Percentiles rank a stretch among this genome's conserved stretches.
phyloP scores from a whole-genome alignment of 2,113 vertebrate genomes.

The Calidris pygmaea region DNA sequence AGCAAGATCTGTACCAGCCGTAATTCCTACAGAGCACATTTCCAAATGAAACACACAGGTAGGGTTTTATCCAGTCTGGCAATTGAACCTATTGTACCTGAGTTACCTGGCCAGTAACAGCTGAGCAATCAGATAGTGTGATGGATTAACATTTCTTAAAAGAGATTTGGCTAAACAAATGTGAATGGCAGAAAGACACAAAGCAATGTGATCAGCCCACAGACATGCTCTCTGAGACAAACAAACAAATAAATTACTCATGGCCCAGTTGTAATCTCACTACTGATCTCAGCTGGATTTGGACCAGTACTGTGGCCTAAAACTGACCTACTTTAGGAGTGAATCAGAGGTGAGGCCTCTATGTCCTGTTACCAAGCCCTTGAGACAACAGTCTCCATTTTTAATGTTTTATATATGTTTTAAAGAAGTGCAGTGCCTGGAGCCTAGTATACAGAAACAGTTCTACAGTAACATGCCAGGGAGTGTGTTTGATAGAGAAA shows the following conservation, averaged over 20 bases:
- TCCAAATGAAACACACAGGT: not conserved
- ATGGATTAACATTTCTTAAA: constrained; percentile 35
- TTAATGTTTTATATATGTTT: constrained; percentile 3
- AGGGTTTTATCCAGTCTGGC: not conserved
- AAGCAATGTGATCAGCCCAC: not conserved
- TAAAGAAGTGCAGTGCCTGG: not conserved
- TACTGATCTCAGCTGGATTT: not conserved
- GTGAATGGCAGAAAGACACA: not conserved
- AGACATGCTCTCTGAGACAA: not conserved
- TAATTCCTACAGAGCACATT: constrained; percentile 2
- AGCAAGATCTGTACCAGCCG: not conserved
- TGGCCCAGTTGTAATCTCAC: not conserved
- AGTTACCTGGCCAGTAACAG: not conserved
- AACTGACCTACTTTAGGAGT: constrained; percentile 17
- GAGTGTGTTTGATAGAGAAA: not conserved
- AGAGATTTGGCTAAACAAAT: constrained; percentile 21
- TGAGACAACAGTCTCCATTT: not conserved
- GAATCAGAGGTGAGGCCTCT: not conserved
- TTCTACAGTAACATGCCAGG: not conserved
- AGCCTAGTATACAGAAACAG: not conserved
- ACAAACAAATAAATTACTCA: not conserved
- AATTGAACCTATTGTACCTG: not conserved
- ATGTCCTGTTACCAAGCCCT: not conserved
- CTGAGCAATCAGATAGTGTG: not conserved
- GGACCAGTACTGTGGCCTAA: not conserved